phyloP scores from a whole-genome alignment of 2,113 vertebrate genomes.

The Brachionichthys hirsutus region DNA sequence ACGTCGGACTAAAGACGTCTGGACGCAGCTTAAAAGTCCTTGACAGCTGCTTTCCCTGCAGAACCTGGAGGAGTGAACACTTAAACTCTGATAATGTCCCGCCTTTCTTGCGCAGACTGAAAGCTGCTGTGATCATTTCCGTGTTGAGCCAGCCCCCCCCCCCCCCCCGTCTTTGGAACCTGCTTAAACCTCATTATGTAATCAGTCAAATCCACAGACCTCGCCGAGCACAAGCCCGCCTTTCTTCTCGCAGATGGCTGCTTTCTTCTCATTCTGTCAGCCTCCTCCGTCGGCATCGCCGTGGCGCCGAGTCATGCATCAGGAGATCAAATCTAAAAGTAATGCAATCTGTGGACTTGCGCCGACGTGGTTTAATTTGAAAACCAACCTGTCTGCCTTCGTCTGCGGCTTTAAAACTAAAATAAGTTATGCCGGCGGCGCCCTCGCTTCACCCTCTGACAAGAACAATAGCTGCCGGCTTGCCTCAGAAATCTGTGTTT shows the following conservation, averaged over 20 bases:
- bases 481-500: slow-evolving; percentile 59
- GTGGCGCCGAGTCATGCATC: slow-evolving; percentile 50
- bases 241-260: neutral
- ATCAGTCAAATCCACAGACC: slow-evolving; percentile 32
- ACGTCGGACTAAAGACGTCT: too few relatives aligned
- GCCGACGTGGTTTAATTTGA: slow-evolving; percentile 50
- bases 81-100: too few relatives aligned
- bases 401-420: slow-evolving; percentile 23
- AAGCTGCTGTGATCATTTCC: neutral
- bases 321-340: slow-evolving; percentile 61
- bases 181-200: neutral
- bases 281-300: slow-evolving; percentile 15
- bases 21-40: too few relatives aligned
- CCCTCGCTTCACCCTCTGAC: slow-evolving; percentile 55
- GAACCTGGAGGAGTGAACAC: too few relatives aligned
- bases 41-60: too few relatives aligned
- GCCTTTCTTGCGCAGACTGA: neutral
- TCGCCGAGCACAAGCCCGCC: neutral
- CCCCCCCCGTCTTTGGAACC: neutral
- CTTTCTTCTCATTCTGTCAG: neutral
- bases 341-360: slow-evolving; percentile 53
- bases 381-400: slow-evolving; percentile 13
- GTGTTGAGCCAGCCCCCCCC: too few relatives aligned
- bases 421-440: slow-evolving; percentile 45
- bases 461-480: slow-evolving; percentile 54